phyloP scores from a whole-genome alignment of 2,113 vertebrate species.

The Pitta sordida region DNA sequence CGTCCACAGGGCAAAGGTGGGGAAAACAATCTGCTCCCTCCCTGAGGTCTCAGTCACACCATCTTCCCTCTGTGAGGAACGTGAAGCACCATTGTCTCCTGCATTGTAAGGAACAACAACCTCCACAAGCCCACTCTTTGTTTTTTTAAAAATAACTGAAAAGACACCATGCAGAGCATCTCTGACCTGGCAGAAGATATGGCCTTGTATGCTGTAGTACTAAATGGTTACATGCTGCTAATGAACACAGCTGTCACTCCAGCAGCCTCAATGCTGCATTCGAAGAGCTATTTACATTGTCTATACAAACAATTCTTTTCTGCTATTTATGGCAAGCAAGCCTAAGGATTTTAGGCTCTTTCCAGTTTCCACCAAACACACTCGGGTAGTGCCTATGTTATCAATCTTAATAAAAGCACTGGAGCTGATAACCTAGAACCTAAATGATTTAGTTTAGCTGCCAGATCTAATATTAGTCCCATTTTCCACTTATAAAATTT shows the following conservation, averaged over 20 bases:
- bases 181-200: neutral
- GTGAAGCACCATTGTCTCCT: neutral
- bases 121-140: neutral
- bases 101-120: accelerated
- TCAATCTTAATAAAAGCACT: conserved; percentile 35
- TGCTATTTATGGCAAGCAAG: neutral
- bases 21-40: neutral
- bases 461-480: neutral
- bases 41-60: neutral
- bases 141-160: neutral
- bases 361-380: neutral
- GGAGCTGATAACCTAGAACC: neutral
- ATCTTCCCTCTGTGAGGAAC: no score
- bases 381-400: neutral
- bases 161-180: neutral
- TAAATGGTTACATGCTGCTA: neutral
- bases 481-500: neutral
- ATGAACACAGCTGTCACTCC: neutral
- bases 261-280: neutral
- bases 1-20: neutral
- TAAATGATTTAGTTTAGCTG: neutral
- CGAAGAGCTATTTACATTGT: neutral
- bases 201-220: neutral
- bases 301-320: neutral
- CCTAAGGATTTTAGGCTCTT: neutral